Conservation (phyloP, 2,113 vertebrate genomes). For the Electrona antarctica region DNA sequence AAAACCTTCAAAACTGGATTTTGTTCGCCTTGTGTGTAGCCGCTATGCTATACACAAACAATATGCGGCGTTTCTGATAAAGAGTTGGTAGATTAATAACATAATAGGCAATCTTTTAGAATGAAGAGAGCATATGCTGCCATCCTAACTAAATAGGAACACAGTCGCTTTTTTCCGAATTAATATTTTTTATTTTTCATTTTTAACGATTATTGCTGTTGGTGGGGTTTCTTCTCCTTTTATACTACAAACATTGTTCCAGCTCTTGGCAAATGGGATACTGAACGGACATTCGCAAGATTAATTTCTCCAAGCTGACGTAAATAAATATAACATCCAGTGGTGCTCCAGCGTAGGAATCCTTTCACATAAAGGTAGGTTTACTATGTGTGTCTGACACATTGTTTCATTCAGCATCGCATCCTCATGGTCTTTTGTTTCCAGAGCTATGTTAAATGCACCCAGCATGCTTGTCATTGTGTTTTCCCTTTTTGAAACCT, state of each 20-base stretch:
- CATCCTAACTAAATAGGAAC: no score
- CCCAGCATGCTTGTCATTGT: not conserved
- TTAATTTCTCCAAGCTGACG: constrained; percentile 26
- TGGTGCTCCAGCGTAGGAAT: constrained; percentile 58
- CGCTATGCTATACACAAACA: constrained; percentile 28
- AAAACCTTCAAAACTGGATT: no score
- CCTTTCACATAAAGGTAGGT: constrained; percentile 64
- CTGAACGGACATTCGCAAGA: no score
- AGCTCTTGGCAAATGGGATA: no score
- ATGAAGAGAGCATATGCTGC: constrained; percentile 26
- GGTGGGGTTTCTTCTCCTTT: no score
- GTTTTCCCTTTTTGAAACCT: constrained; percentile 8
- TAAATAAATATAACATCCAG: constrained; percentile 27
- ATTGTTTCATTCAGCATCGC: constrained; percentile 37
- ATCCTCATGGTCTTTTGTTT: constrained; percentile 47
- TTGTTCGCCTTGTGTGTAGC: constrained; percentile 22
- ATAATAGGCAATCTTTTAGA: constrained; percentile 48
- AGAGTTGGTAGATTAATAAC: constrained; percentile 38
- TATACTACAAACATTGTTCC: not conserved
- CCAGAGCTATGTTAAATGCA: not conserved
- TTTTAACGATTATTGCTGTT: constrained; percentile 1
- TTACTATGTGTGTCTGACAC: constrained; percentile 32
- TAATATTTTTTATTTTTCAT: constrained; percentile 28
- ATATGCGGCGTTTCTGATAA: constrained; percentile 37
- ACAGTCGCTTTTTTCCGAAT: no score